These are phyloP conservation scores for Thunnus albacares DNA, from an alignment of 2,797 vertebrate genomes.

Conservation along the genomic window DNA sequence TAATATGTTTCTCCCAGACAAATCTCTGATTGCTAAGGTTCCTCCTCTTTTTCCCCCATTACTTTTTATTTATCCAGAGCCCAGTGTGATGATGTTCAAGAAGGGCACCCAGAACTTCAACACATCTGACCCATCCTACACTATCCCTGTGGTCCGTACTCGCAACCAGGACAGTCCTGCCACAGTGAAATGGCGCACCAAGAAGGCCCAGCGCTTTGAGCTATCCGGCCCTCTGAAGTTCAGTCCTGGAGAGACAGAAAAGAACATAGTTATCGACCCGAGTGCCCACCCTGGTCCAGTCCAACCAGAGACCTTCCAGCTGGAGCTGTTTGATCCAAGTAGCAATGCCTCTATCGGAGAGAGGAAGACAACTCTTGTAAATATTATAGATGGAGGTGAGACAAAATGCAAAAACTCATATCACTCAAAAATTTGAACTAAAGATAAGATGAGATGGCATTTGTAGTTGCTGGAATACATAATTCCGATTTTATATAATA, in stretches of 20 bases:
- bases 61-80: constrained; percentile 69
- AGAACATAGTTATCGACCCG: constrained; percentile 82
- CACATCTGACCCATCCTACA: constrained; percentile 76
- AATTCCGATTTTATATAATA: background rate
- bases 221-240: constrained; percentile 80
- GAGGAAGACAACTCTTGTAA: constrained; percentile 81
- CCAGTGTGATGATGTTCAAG: constrained; percentile 85
- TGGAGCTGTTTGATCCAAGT: constrained; percentile 87
- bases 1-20: constrained; percentile 55
- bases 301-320: constrained; percentile 79
- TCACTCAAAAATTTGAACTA: background rate
- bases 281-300: constrained; percentile 54
- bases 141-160: constrained; percentile 85
- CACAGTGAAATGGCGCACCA: constrained; percentile 84
- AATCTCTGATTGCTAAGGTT: constrained; percentile 1
- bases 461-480: background rate
- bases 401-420: background rate
- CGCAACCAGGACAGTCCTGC: constrained; percentile 74
- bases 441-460: background rate
- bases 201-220: constrained; percentile 80
- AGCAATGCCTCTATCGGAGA: constrained; percentile 78
- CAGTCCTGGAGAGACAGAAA: constrained; percentile 83
- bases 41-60: constrained; percentile 7
- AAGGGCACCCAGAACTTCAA: constrained; percentile 81
- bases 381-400: constrained; percentile 76